Evolutionary conservation across 2,113 vertebrate species (phyloP), one percentile per base, ranked within the genome.

Genomic region (Lophotis ruficrista): DNA sequence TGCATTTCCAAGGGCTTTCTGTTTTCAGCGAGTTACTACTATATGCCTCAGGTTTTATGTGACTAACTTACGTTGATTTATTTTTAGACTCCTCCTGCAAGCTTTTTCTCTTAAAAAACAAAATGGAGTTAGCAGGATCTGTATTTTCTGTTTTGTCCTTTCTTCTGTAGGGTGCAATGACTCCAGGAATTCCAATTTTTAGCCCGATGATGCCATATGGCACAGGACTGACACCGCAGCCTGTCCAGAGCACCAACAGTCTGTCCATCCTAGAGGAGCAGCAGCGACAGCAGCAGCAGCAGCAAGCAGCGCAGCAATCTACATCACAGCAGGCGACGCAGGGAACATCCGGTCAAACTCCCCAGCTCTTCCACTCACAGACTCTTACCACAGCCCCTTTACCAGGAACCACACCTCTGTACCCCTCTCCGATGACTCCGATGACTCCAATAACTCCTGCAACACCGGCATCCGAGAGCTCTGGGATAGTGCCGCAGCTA

Each of bases 161-260:
- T 78, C 61, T 90, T 77, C 31, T 87, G 61, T 60, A 99, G 99
- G 98, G 99, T 48, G 99, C 99, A 73, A 99, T 99, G 99, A 99
- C 99, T 38, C 99, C 99, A 54, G 98, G 98, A 53, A 98, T 99
- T 70, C 98, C 99, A 1, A 98, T 99, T 53, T 99, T 99, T 88
- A 99, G 99, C 97, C 99, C 99, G 0, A 99, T 99, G 99, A 99
- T 99, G 99, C 99, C 99, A 0, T 99, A 99, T 24, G 99, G 99
- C 94, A 99, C 99, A 10, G 99, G 99, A 58, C 98, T 99, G 87
- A 99, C 99, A 1, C 99, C 99, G 0, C 99, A 99, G 94, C 99
- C 99, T n/a, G 98, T 99, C 69, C 98, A 99, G 95, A 99, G 98
- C 97, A 98, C 98, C 95, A 99, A 98, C 95, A 99, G 99, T 53